Evolutionary conservation across 2,888 invertebrate genomes (phyloP).

Genomic region (Exocentrus adspersus): DNA sequence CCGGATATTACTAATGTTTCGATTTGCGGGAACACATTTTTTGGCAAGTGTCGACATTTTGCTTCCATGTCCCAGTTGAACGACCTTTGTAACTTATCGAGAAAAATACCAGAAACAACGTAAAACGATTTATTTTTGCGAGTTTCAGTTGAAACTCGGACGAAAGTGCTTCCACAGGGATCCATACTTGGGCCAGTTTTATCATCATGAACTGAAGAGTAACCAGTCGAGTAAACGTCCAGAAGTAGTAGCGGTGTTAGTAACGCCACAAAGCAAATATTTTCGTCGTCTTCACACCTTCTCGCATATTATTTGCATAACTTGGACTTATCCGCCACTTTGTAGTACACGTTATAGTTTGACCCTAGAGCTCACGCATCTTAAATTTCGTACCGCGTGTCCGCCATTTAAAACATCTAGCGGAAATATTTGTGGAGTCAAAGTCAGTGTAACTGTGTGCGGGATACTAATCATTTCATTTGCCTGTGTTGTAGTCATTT

Average conservation of each 20-base stretch:
- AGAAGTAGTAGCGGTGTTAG: too few species aligned
- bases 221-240: too few species aligned
- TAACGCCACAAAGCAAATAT: too few species aligned
- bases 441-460: slow-evolving; percentile 23
- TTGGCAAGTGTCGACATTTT: neutral
- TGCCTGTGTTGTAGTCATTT: slow-evolving; percentile 19
- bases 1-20: neutral
- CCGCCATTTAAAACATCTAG: slow-evolving; percentile 17
- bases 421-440: slow-evolving; percentile 16
- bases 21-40: neutral
- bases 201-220: too few species aligned
- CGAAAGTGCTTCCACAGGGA: too few species aligned
- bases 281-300: too few species aligned
- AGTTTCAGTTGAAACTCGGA: too few species aligned
- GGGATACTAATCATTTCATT: slow-evolving; percentile 20
- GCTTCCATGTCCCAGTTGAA: neutral
- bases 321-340: too few species aligned
- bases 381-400: slow-evolving; percentile 15
- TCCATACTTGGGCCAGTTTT: too few species aligned
- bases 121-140: neutral
- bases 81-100: neutral
- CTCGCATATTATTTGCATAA: too few species aligned
- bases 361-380: neutral
- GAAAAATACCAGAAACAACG: neutral
- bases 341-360: too few species aligned